Evolutionary conservation across 2,797 vertebrate genomes (phyloP).

Genomic region (Pelochelys cantorii): DNA sequence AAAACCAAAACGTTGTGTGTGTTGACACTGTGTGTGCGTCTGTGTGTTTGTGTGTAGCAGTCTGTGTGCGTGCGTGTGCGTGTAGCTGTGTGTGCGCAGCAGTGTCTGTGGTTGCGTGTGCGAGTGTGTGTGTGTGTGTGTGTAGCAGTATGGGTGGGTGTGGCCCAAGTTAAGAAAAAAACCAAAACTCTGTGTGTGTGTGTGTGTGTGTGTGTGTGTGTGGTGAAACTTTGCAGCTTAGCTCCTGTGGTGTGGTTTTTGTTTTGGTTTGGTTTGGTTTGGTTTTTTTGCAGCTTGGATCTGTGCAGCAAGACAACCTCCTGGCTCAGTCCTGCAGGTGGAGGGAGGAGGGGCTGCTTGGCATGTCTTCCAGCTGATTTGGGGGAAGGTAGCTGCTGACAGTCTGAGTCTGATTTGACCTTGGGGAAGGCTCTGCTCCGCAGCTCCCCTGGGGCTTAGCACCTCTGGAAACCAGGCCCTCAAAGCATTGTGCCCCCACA

Average conservation of each 20-base stretch:
- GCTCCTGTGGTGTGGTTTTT: no score
- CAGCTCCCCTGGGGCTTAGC: background rate
- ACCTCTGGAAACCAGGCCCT: background rate
- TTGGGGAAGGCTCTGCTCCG: no score
- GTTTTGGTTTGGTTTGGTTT: no score
- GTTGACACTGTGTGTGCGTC: background rate
- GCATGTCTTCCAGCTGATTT: background rate
- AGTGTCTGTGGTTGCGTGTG: rapidly evolving
- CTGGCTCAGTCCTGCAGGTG: background rate
- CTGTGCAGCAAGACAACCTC: background rate
- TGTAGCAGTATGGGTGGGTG: no score
- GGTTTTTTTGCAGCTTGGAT: background rate
- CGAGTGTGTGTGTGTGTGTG: rapidly evolving
- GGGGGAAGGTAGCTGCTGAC: background rate
- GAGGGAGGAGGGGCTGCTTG: background rate
- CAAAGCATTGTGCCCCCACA: background rate
- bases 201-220: no score
- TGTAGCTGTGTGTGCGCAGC: no score
- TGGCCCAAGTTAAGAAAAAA: no score
- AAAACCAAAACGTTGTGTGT: no score
- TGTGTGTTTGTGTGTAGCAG: no score
- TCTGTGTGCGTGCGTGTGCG: background rate
- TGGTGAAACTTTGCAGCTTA: background rate
- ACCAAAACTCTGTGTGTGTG: background rate
- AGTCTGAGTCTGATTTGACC: background rate